A percentile compares a stretch with the other conserved stretches of the same genome.
phyloP scores from a whole-genome alignment of 2,888 invertebrate genomes.

The Diaprepes abbreviatus region DNA sequence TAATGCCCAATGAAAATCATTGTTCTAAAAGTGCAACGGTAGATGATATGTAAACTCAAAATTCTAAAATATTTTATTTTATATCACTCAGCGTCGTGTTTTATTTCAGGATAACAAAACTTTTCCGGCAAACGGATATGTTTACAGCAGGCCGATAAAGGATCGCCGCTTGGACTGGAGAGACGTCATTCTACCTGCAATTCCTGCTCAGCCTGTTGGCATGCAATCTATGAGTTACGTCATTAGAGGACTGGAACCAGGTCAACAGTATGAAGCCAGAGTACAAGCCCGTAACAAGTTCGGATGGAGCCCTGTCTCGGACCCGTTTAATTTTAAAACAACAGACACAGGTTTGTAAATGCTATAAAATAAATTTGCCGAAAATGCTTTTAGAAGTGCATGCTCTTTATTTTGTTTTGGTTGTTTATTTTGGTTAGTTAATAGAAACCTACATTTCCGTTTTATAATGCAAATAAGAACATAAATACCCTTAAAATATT shows the following conservation, averaged over 20 bases:
- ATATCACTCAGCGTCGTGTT: not conserved
- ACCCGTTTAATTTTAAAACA: constrained; percentile 75
- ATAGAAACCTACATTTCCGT: too few species aligned
- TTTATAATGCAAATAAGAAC: too few species aligned
- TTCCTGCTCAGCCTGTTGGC: constrained; percentile 67
- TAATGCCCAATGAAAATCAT: too few species aligned
- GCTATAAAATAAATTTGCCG: constrained; percentile 56
- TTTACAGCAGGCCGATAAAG: constrained; percentile 62
- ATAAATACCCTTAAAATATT: too few species aligned
- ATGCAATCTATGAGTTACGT: constrained; percentile 77
- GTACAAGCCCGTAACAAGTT: constrained; percentile 77
- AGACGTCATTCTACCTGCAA: constrained; percentile 72
- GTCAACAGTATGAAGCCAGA: constrained; percentile 76
- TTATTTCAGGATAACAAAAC: constrained; percentile 64
- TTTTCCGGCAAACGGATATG: constrained; percentile 58
- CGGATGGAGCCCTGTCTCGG: constrained; percentile 77
- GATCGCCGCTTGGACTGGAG: constrained; percentile 71
- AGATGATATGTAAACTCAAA: too few species aligned
- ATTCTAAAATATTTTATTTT: too few species aligned
- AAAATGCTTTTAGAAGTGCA: not conserved
- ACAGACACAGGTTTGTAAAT: constrained; percentile 71
- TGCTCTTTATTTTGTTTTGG: not conserved
- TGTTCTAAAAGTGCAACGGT: too few species aligned
- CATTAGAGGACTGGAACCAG: constrained; percentile 75
- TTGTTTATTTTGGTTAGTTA: too few species aligned